Evolutionary conservation across 2,888 invertebrate species (phyloP), one percentile per base, ranked within the genome.

Genomic region (Pteria penguin): DNA sequence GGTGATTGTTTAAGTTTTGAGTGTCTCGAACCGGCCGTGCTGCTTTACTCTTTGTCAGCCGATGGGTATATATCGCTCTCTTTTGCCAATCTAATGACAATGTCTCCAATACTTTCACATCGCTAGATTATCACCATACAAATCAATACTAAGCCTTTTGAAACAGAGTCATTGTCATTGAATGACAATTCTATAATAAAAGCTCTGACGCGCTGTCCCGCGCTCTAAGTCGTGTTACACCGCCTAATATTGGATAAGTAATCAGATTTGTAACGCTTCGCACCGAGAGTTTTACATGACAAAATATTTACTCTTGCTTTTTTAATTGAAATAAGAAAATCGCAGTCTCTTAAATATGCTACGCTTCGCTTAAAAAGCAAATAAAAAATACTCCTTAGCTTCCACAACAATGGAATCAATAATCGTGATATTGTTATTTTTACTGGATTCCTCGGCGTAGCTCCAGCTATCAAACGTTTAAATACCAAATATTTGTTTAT

Each of bases 91-190:
- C 60, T 60, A 26, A 60, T 60, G 60, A 60, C 26, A 24, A 26
- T 24, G 60, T 60, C 60, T 60, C 67, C 29, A 67, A 72, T 75
- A 76, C 74, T 80, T 80, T 81, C 81, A 75, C 75, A 70, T 45
- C 77, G 73, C 75, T 80, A 79, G 81, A 84, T 84, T 82, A 84
- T 82, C 82, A 70, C 58, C 69, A 65, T 71, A 76, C 77, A 81
- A 82, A 84, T 84, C 84, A 84, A 84, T 84, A 84, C 67, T 68
- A 31, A 61, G 62, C 72, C 80, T 80, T 74, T 84, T 84, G 82
- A 82, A 84, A 84, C 79, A 79, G 78, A 77, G 77, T 82, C 80
- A 82, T 82, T 84, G 78, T 82, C 79, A 79, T 75, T 84, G 82
- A 82, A 81, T 81, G 81, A 82, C 82, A 82, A 74, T 83, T 79